Base-by-base conservation (phyloP, 2,888 invertebrate species). In the Antitype chi region DNA sequence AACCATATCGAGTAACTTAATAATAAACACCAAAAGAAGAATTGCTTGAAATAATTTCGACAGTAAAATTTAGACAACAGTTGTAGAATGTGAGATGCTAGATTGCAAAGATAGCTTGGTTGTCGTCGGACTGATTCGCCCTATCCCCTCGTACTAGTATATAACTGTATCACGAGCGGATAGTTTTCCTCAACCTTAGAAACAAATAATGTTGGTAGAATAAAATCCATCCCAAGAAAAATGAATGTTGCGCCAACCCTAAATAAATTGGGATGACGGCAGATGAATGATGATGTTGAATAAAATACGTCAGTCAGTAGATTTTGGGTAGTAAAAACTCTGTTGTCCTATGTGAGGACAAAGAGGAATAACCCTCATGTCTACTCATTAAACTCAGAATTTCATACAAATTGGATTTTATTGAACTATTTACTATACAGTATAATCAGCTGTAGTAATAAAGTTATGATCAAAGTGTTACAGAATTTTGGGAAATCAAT, bases 401-500 rank as follows among this genome's bases (percentile, higher is more conserved):
- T 64, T 11, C 32, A 23, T 64, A 47, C 13, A 32, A 60, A 0
- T 23, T 13, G 60, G 13, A 38, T 23, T 71, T 57, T 6, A 57
- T 52, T 78, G 23, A 28, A 43, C 15, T 17, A 63, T 9, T 28
- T 43, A 23, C 5, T 38, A 49, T 11, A 78, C 28, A n/a, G 15
- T 47, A 6, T 28, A 64, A 53, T 80, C 64, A 74, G 66, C 7
- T n/a, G 20, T 32, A 28, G n/a, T 52, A 49, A 75, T 75, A 75
- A 11, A 63, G 23, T 80, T 73, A 62, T 28, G 20, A 49, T 8
- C 15, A 23, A 25, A 25, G 38, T 66, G 66, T 55, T 28, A 60
- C 66, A 66, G 8, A 74, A 66, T 60, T 78, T 74, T 55, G 32
- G 47, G n/a, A 49, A 78, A 78, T 80, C 57, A 80, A 74, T 78